Base-by-base conservation (phyloP, 92 coral and sea anemone genomes). In the Nematostella vectensis region DNA sequence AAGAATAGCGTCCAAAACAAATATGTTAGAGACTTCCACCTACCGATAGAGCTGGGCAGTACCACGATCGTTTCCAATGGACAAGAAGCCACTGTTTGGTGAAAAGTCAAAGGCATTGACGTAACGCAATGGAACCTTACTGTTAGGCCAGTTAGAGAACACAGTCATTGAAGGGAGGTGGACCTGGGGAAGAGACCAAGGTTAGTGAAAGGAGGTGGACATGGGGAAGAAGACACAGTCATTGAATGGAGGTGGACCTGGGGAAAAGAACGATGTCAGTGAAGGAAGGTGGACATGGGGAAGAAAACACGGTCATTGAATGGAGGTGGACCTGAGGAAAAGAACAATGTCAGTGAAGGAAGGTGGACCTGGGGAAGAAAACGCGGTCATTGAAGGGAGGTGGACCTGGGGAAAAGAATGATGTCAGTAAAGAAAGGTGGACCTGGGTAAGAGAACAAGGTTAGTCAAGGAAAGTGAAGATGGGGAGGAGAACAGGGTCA, bases 111-210 rank as follows among this genome's bases (percentile, higher is more conserved):
- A 73, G 11, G 83, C 53, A 51, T 75, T 65, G 8, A 91, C 93
- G 55, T 91, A 91, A 58, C 93, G 36, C 43, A 91, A 77, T 2
- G 98, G 88, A 19, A 91, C 79, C 16, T 73, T 76, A 30, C 79
- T 44, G 19, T 76, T 74, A n/a, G 98, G 98, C 98, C 98, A 91
- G 82, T 91, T 91, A 25, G 88, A 79, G 69, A 91, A 91, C 54
- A 82, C 98, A 10, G 93, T 71, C 10, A 91, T 64, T 22, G 98
- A 85, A 0, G 98, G 88, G 3, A 91, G 63, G 38, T 91, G 98
- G 4, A 91, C 57, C 98, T 91, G 48, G 11, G 12, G 43, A 55
- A n/a, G 24, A 11, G 17, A 54, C 25, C 26, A 17, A 17, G 33
- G 12, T 30, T 52, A 8, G 13, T 54, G n/a, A 54, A 17, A 25